phyloP scores from a whole-genome alignment of 1,140 invertebrate genomes.

The Thrips palmi region DNA sequence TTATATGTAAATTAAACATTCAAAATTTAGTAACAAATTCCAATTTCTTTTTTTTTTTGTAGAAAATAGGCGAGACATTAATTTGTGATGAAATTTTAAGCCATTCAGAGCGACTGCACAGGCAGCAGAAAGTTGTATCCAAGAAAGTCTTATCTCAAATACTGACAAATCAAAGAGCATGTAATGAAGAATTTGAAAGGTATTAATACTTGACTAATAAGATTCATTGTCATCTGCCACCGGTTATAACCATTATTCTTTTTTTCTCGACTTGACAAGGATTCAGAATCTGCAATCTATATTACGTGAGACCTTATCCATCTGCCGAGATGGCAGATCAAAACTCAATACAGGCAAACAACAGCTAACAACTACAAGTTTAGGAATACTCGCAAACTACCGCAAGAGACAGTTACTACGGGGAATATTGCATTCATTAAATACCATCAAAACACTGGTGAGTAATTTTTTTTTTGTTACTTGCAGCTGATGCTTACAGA shows the following conservation, averaged over 20 bases:
- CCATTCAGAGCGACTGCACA: neutral
- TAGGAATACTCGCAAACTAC: conserved; percentile 75
- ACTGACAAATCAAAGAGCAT: conserved; percentile 68
- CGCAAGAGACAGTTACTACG: conserved; percentile 63
- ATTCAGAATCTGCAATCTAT: conserved; percentile 59
- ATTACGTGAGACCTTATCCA: conserved; percentile 45
- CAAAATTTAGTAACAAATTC: neutral
- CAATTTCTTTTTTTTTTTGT: neutral
- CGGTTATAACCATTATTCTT: neutral
- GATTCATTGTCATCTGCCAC: neutral
- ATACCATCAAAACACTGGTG: conserved; percentile 66
- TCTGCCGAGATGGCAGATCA: conserved; percentile 47
- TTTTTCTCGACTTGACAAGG: conserved; percentile 18
- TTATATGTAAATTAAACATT: neutral
- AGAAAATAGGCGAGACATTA: neutral
- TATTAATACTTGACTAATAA: conserved; percentile 10
- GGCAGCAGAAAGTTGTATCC: conserved; percentile 69
- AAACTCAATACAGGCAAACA: conserved; percentile 53
- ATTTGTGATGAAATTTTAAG: neutral
- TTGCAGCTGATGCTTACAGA: neutral
- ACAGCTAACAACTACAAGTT: conserved; percentile 65
- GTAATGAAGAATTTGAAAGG: conserved; percentile 60
- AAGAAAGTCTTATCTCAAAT: conserved; percentile 82
- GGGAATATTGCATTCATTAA: conserved; percentile 55
- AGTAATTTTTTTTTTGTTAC: conserved; percentile 14